Conservation (phyloP, 2,888 invertebrate genomes). For the Sylvicola fuscatus region DNA sequence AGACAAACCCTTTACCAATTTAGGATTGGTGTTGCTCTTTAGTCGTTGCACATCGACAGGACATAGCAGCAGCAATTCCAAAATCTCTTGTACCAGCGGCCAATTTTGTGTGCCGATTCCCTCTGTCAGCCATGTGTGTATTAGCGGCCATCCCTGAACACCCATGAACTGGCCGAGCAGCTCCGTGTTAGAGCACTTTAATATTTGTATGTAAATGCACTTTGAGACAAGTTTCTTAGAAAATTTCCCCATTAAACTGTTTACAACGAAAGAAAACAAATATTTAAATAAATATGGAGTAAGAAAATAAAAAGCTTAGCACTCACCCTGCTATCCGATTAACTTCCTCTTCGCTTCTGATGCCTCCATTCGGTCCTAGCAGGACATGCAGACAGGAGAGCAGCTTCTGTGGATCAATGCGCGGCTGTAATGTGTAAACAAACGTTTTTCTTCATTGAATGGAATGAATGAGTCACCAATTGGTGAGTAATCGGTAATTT, state of each 20-base stretch:
- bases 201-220: constrained; percentile 84
- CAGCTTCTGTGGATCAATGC: constrained; percentile 77
- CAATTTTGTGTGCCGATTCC: constrained; percentile 67
- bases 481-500: too few relatives aligned
- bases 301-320: constrained; percentile 9
- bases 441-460: too few relatives aligned
- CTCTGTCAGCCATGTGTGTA: constrained; percentile 80
- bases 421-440: constrained; percentile 48
- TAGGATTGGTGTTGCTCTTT: constrained; percentile 81
- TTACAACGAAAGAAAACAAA: too few relatives aligned
- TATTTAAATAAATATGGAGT: background rate
- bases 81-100: constrained; percentile 68
- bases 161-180: constrained; percentile 75
- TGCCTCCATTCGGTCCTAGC: constrained; percentile 65
- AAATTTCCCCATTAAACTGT: constrained; percentile 90
- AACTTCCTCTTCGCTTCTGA: constrained; percentile 73
- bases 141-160: constrained; percentile 79
- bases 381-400: constrained; percentile 76
- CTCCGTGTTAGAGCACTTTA: constrained; percentile 67
- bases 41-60: constrained; percentile 82
- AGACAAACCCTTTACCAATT: constrained; percentile 71
- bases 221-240: constrained; percentile 89
- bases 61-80: constrained; percentile 64
- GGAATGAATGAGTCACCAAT: too few relatives aligned
- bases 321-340: constrained; percentile 68